Conservation (phyloP, 2,888 invertebrate genomes). For the Emmelina monodactyla region DNA sequence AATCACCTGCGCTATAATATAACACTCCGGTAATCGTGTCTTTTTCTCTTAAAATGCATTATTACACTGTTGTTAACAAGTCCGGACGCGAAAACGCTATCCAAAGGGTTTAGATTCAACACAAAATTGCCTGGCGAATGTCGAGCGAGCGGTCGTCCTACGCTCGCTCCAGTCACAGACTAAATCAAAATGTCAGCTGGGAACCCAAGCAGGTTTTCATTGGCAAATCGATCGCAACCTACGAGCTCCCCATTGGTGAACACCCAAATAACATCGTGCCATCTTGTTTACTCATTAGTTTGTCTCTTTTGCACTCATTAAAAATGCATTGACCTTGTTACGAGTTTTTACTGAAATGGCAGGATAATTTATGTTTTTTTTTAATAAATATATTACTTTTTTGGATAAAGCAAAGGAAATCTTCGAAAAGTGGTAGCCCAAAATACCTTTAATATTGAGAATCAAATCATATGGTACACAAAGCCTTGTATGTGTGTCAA, state of each 20-base stretch:
- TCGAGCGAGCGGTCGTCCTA: slow-evolving; percentile 33
- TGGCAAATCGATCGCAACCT: slow-evolving; percentile 59
- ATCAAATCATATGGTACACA: slow-evolving; percentile 51
- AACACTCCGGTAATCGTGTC: slow-evolving; percentile 58
- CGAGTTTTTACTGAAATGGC: slow-evolving; percentile 25
- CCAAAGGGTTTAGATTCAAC: slow-evolving; percentile 41
- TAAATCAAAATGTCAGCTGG: slow-evolving; percentile 55
- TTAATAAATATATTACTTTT: background rate
- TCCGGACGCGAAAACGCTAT: slow-evolving; percentile 51
- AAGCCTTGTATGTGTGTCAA: slow-evolving; percentile 42
- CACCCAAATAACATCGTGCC: slow-evolving; percentile 29
- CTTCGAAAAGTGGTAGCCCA: background rate
- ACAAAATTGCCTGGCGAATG: slow-evolving; percentile 24
- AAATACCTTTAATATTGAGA: slow-evolving; percentile 10
- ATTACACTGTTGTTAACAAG: slow-evolving; percentile 54
- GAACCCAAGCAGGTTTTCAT: slow-evolving; percentile 36
- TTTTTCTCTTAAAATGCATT: slow-evolving; percentile 65
- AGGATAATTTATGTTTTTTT: background rate
- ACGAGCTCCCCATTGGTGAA: slow-evolving; percentile 16
- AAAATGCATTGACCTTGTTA: slow-evolving; percentile 37
- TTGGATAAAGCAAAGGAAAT: background rate
- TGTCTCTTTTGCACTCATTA: slow-evolving; percentile 28
- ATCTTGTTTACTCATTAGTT: slow-evolving; percentile 25
- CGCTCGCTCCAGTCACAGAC: slow-evolving; percentile 43
- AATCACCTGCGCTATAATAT: slow-evolving; percentile 63